Conservation (phyloP, 2,888 invertebrate genomes). For the Erebia epiphron region DNA sequence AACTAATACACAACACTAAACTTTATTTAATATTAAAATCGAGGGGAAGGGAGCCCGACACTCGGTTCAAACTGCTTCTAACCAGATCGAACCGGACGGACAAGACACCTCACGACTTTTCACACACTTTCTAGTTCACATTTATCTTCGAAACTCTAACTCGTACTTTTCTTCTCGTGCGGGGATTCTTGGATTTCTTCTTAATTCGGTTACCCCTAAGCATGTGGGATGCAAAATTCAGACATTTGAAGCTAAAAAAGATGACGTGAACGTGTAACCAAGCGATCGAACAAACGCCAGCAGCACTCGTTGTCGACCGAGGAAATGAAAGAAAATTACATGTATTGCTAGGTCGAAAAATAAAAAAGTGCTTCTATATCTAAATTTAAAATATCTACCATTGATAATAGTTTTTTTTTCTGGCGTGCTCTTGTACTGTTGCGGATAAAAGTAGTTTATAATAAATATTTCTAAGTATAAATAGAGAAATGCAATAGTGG, state of each 20-base stretch:
- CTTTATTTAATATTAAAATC: slow-evolving; percentile 57
- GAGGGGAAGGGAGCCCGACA: slow-evolving; percentile 63
- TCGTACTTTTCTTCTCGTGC: slow-evolving; percentile 75
- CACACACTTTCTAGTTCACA: slow-evolving; percentile 76
- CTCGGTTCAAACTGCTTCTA: slow-evolving; percentile 71
- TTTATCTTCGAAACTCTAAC: slow-evolving; percentile 58
- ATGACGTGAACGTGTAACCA: slow-evolving; percentile 80
- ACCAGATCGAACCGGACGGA: slow-evolving; percentile 80
- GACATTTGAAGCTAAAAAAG: slow-evolving; percentile 76
- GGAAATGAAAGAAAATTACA: slow-evolving; percentile 64
- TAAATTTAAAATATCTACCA: slow-evolving; percentile 1
- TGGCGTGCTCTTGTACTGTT: too few species aligned
- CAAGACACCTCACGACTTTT: slow-evolving; percentile 67
- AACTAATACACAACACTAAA: slow-evolving; percentile 66
- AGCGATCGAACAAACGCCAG: slow-evolving; percentile 75
- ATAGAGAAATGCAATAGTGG: too few species aligned
- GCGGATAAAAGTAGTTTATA: too few species aligned
- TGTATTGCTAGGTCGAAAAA: slow-evolving; percentile 37
- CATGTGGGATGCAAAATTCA: slow-evolving; percentile 78
- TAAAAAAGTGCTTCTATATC: slow-evolving; percentile 20
- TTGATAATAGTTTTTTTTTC: too few species aligned
- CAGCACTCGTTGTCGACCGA: slow-evolving; percentile 61
- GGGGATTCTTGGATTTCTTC: slow-evolving; percentile 77
- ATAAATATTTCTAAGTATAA: too few species aligned
- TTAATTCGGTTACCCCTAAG: slow-evolving; percentile 76